Evolutionary conservation across 1,140 invertebrate species (phyloP).

Genomic region (Scaptomyza graminum): DNA sequence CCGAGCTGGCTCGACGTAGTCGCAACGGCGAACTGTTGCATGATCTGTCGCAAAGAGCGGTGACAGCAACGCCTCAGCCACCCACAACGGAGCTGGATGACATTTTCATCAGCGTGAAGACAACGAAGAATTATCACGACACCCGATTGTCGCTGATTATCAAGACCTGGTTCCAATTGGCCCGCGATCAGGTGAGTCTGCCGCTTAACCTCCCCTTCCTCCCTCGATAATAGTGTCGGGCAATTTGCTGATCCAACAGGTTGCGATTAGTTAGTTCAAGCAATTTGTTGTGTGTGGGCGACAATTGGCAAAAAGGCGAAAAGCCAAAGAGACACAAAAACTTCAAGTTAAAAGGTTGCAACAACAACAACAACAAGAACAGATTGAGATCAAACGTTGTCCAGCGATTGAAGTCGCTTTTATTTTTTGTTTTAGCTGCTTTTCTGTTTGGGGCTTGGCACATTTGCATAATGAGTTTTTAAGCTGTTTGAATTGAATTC

Average conservation of each 20-base stretch:
- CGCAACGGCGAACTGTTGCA: constrained; percentile 76
- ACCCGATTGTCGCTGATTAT: constrained; percentile 93
- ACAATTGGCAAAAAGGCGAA: constrained; percentile 51
- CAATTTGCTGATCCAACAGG: constrained; percentile 36
- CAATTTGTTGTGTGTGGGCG: constrained; percentile 68
- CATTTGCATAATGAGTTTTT: constrained; percentile 81
- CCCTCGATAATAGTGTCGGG: background rate
- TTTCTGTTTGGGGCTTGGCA: constrained; percentile 30
- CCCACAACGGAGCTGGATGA: constrained; percentile 91
- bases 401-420: constrained; percentile 10
- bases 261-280: constrained; percentile 47
- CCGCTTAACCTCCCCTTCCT: background rate
- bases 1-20: constrained; percentile 67
- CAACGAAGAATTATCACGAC: constrained; percentile 93
- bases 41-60: constrained; percentile 75
- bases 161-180: constrained; percentile 96
- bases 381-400: constrained; percentile 39
- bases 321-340: constrained; percentile 24
- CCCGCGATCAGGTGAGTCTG: constrained; percentile 92
- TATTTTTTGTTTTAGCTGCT: constrained; percentile 3
- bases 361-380: background rate
- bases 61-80: constrained; percentile 86
- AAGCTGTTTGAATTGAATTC: constrained; percentile 73
- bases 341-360: constrained; percentile 52
- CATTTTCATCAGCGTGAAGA: constrained; percentile 97